A percentile compares a stretch with the other conserved stretches of the same genome.
phyloP scores from a whole-genome alignment of 1,140 invertebrate genomes.

The Drosophila tropicalis region DNA sequence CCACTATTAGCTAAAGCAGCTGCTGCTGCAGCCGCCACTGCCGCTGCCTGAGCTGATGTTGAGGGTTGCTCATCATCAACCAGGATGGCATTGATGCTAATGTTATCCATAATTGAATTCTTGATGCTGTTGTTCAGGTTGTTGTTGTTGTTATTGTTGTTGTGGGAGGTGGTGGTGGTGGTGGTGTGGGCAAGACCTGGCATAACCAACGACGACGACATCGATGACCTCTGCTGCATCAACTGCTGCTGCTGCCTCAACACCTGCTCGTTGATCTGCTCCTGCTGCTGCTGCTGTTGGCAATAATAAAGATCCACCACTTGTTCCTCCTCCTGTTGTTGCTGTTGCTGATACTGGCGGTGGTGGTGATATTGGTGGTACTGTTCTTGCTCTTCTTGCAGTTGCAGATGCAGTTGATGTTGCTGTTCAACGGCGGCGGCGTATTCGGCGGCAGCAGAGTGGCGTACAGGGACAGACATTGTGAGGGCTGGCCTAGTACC shows the following conservation, averaged over 20 bases:
- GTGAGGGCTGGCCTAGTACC: conserved; percentile 84
- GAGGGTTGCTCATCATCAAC: conserved; percentile 74
- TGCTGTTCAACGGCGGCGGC: conserved; percentile 81
- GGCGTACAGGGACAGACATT: conserved; percentile 84
- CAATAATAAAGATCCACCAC: conserved; percentile 62
- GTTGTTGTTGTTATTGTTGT: conserved; percentile 31
- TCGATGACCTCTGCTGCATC: conserved; percentile 81
- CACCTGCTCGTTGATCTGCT: conserved; percentile 47
- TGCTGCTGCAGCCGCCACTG: conserved; percentile 48
- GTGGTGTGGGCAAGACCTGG: conserved; percentile 57
- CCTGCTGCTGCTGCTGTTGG: conserved; percentile 49
- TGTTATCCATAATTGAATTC: conserved; percentile 57
- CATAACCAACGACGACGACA: conserved; percentile 78
- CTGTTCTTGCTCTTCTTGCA: conserved; percentile 37
- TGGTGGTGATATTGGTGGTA: conserved; percentile 51
- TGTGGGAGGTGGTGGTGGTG: conserved; percentile 39
- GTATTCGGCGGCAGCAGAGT: conserved; percentile 83
- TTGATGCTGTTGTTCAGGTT: conserved; percentile 42
- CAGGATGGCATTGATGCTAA: conserved; percentile 74
- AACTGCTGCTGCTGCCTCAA: conserved; percentile 78
- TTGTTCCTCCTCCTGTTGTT: conserved; percentile 8
- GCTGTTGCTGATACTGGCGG: conserved; percentile 61
- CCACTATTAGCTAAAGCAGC: conserved; percentile 21
- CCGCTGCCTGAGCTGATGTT: conserved; percentile 77
- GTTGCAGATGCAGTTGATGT: conserved; percentile 67